These are phyloP conservation scores for Drosophila kurseongensis DNA, from an alignment of 1,140 invertebrate species.

Conservation along the genomic window DNA sequence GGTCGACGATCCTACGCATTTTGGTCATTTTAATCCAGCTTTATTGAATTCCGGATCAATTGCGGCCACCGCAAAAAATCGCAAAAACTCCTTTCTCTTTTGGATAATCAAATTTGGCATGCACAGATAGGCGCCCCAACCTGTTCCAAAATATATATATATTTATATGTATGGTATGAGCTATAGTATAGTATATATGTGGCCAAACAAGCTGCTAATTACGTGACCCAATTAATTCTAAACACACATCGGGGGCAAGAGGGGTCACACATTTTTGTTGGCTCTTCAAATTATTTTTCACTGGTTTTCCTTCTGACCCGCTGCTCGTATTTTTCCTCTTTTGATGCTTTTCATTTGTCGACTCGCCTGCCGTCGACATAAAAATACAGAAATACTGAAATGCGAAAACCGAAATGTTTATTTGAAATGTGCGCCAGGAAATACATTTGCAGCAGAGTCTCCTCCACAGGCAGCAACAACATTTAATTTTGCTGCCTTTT, in stretches of 20 bases:
- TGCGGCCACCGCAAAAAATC: neutral
- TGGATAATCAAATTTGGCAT: slow-evolving; percentile 25
- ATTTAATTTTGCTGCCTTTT: slow-evolving; percentile 73
- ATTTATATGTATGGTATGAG: slow-evolving; percentile 1
- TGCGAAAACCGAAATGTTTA: slow-evolving; percentile 70
- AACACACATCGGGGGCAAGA: slow-evolving; percentile 40
- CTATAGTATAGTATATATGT: slow-evolving; percentile 12
- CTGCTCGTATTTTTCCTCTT: slow-evolving; percentile 34
- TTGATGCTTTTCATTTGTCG: slow-evolving; percentile 41
- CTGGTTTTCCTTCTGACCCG: slow-evolving; percentile 19
- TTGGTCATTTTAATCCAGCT: neutral
- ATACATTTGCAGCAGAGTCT: slow-evolving; percentile 60
- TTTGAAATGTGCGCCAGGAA: slow-evolving; percentile 77
- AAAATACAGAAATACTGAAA: slow-evolving; percentile 16
- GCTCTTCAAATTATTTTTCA: slow-evolving; percentile 59
- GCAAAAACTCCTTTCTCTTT: slow-evolving; percentile 4
- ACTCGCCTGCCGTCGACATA: slow-evolving; percentile 15
- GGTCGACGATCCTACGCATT: neutral
- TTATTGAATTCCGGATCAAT: slow-evolving; percentile 25
- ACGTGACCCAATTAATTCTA: slow-evolving; percentile 81
- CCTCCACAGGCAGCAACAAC: slow-evolving; percentile 34
- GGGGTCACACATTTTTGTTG: slow-evolving; percentile 38
- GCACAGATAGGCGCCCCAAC: neutral
- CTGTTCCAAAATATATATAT: neutral
- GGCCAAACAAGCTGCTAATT: slow-evolving; percentile 72